These are phyloP conservation scores for Crocallis elinguaria DNA, from an alignment of 2,888 invertebrate genomes.

Conservation along the genomic window DNA sequence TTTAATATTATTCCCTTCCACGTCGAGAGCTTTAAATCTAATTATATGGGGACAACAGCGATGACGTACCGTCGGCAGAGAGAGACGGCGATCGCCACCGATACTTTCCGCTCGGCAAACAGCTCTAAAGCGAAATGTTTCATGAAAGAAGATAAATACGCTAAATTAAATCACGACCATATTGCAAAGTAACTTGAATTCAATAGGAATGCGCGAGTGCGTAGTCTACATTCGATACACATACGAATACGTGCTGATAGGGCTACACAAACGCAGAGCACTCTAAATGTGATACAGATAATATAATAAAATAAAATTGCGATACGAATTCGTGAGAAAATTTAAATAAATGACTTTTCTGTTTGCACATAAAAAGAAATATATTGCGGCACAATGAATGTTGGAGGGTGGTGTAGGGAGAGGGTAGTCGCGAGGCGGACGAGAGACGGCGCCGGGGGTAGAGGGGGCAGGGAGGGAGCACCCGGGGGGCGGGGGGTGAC, in stretches of 20 bases:
- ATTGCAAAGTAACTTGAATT: slow-evolving; percentile 42
- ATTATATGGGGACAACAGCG: slow-evolving; percentile 77
- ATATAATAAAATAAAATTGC: slow-evolving; percentile 85
- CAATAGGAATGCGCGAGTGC: slow-evolving; percentile 34
- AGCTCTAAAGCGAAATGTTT: slow-evolving; percentile 24
- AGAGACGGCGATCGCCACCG: slow-evolving; percentile 38
- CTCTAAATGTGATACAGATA: slow-evolving; percentile 82
- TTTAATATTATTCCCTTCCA: slow-evolving; percentile 78
- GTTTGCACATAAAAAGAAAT: slow-evolving; percentile 86
- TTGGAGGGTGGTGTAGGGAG: slow-evolving; percentile 74
- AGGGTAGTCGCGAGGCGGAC: slow-evolving; percentile 72
- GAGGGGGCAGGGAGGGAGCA: slow-evolving; percentile 41
- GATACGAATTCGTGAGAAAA: slow-evolving; percentile 85
- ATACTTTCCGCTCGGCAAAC: slow-evolving; percentile 10
- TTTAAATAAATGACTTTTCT: slow-evolving; percentile 85
- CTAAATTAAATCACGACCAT: slow-evolving; percentile 43
- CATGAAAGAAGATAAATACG: slow-evolving; percentile 28
- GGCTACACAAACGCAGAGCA: slow-evolving; percentile 65
- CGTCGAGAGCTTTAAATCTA: slow-evolving; percentile 79
- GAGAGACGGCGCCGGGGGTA: slow-evolving; percentile 61
- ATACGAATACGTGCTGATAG: slow-evolving; percentile 46
- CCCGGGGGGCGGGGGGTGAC: slow-evolving; percentile 74
- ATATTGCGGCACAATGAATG: slow-evolving; percentile 85
- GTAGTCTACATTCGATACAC: slow-evolving; percentile 38
- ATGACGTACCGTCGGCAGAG: slow-evolving; percentile 56